A percentile compares a stretch with the other conserved stretches of the same genome.
Conservation (phyloP, 2,113 vertebrate genomes). For the Ictalurus furcatus region DNA sequence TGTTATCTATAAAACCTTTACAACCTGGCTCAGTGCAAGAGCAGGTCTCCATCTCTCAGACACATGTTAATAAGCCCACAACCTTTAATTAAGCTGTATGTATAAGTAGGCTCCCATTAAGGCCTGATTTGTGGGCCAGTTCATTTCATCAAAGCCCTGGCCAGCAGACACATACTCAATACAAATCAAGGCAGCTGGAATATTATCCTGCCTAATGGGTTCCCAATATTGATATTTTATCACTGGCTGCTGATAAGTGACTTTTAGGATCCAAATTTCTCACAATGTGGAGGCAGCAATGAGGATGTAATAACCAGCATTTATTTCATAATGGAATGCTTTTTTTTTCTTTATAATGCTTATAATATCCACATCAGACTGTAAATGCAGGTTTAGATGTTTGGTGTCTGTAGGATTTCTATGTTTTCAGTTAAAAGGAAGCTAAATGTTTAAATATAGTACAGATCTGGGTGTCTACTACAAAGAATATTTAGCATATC, state of each 20-base stretch:
- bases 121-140: slow-evolving; percentile 97
- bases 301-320: slow-evolving; percentile 71
- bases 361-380: slow-evolving; percentile 55
- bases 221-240: slow-evolving; percentile 90
- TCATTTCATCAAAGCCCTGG: slow-evolving; percentile 90
- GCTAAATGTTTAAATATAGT: not conserved
- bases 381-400: not conserved
- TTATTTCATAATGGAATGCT: slow-evolving; percentile 69
- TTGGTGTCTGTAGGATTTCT: not conserved
- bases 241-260: slow-evolving; percentile 77
- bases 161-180: slow-evolving; percentile 95
- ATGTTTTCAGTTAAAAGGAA: not conserved
- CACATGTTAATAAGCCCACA: slow-evolving; percentile 99
- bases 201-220: slow-evolving; percentile 91
- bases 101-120: slow-evolving; percentile 99
- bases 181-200: slow-evolving; percentile 92
- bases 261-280: slow-evolving; percentile 79
- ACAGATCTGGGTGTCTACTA: not conserved
- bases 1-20: slow-evolving; percentile 99
- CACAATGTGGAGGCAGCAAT: slow-evolving; percentile 70
- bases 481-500: not conserved
- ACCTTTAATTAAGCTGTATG: slow-evolving; percentile 99
- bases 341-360: slow-evolving; percentile 76
- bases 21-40: slow-evolving; percentile 80
- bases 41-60: slow-evolving; percentile 87